These are phyloP conservation scores for Laticauda laticaudata DNA, from an alignment of 2,113 vertebrate species.

Conservation along the genomic window DNA sequence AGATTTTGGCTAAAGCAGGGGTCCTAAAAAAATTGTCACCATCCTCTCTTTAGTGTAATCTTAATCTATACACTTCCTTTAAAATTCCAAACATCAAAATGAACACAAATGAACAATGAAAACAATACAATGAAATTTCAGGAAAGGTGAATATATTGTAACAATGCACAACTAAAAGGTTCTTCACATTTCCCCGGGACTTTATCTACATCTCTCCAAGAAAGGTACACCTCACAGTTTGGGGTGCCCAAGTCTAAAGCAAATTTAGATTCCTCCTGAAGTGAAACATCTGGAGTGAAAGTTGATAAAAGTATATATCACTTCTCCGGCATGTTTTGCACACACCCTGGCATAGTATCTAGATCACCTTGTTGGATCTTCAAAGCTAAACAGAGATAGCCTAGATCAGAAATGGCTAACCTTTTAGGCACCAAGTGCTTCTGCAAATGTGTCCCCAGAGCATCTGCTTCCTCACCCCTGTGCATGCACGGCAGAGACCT, in stretches of 20 bases:
- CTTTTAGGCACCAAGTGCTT: no score
- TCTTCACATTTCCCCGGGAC: neutral
- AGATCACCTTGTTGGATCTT: neutral
- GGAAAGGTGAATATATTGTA: neutral
- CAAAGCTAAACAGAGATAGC: neutral
- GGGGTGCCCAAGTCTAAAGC: neutral
- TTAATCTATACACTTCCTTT: neutral
- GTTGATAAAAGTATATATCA: neutral
- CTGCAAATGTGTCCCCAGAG: no score
- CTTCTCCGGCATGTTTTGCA: neutral
- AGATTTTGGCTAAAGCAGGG: neutral
- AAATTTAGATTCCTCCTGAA: neutral
- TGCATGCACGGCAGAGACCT: no score
- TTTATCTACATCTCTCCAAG: neutral
- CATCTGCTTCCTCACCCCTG: no score
- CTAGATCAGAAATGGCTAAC: neutral
- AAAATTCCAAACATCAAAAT: neutral
- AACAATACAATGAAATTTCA: neutral
- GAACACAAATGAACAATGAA: neutral
- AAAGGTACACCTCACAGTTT: neutral
- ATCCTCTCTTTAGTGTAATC: neutral
- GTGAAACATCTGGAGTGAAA: neutral
- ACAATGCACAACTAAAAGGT: neutral
- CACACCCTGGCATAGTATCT: neutral
- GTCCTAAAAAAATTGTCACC: neutral